phyloP scores from a whole-genome alignment of 2,113 vertebrate genomes.

The Clarias magur region DNA sequence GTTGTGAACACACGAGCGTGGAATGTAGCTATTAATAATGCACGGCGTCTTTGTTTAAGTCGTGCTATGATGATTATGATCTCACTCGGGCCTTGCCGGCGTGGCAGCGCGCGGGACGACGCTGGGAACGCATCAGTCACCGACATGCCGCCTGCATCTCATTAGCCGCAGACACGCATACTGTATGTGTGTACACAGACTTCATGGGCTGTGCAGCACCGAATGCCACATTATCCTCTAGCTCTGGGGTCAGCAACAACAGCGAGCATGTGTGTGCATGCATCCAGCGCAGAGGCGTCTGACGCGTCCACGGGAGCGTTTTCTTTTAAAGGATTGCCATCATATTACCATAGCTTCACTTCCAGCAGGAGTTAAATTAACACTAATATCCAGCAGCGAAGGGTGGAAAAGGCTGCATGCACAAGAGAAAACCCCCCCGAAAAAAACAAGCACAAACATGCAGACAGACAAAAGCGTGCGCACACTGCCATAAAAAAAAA shows the following conservation, averaged over 20 bases:
- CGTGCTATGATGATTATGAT: slow-evolving; percentile 37
- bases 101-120: slow-evolving; percentile 6
- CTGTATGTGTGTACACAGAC: background rate
- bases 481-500: background rate
- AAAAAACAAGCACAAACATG: slow-evolving; percentile 17
- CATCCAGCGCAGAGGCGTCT: background rate
- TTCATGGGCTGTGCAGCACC: slow-evolving; percentile 31
- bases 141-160: slow-evolving; percentile 40
- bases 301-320: background rate
- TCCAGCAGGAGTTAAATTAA: slow-evolving; percentile 24
- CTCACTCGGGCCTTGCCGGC: background rate
- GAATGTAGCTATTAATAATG: slow-evolving; percentile 52
- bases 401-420: background rate
- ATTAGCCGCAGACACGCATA: slow-evolving; percentile 30
- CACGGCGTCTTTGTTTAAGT: slow-evolving; percentile 42
- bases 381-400: background rate
- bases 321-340: slow-evolving; percentile 13
- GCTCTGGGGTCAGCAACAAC: slow-evolving; percentile 10
- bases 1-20: slow-evolving; percentile 28
- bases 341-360: background rate
- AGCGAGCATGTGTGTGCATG: slow-evolving; percentile 15
- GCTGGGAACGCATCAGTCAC: slow-evolving; percentile 34
- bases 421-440: background rate
- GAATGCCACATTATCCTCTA: slow-evolving; percentile 21
- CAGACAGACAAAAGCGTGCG: background rate